Conservation (phyloP, 2,113 vertebrate genomes). For the Zosterops borbonicus region DNA sequence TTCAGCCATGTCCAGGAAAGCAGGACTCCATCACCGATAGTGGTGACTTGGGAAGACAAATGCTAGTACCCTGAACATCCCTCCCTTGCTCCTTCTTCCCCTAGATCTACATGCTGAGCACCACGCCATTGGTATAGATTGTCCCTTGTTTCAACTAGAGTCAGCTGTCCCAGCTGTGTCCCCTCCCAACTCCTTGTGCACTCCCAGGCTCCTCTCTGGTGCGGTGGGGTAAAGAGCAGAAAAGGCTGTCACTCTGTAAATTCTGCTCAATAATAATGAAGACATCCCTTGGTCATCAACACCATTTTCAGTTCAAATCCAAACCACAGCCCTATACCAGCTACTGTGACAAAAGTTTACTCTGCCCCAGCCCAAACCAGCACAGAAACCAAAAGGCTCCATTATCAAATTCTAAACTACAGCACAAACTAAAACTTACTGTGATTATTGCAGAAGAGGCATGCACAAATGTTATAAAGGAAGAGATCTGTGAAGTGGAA, state of each 20-base stretch:
- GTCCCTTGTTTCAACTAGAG: neutral
- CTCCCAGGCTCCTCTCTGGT: neutral
- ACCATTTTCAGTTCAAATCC: neutral
- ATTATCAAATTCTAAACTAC: neutral
- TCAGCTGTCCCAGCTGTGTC: neutral
- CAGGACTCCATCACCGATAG: neutral
- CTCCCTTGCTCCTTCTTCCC: neutral
- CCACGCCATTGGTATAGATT: fast-evolving
- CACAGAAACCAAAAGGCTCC: neutral
- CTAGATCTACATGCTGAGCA: neutral
- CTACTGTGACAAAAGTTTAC: neutral
- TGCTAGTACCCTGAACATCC: neutral
- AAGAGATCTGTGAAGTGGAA: neutral
- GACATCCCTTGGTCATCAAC: neutral
- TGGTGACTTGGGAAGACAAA: neutral
- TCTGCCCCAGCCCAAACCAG: neutral
- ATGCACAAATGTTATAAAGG: neutral
- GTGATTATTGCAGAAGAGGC: neutral
- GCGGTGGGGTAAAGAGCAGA: neutral
- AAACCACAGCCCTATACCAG: neutral
- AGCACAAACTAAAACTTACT: neutral
- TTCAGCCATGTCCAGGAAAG: neutral
- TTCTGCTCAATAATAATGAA: neutral
- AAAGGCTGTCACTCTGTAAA: neutral
- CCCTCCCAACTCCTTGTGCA: neutral